Conservation (phyloP, 2,113 vertebrate species). For the Ibidorhyncha struthersii region DNA sequence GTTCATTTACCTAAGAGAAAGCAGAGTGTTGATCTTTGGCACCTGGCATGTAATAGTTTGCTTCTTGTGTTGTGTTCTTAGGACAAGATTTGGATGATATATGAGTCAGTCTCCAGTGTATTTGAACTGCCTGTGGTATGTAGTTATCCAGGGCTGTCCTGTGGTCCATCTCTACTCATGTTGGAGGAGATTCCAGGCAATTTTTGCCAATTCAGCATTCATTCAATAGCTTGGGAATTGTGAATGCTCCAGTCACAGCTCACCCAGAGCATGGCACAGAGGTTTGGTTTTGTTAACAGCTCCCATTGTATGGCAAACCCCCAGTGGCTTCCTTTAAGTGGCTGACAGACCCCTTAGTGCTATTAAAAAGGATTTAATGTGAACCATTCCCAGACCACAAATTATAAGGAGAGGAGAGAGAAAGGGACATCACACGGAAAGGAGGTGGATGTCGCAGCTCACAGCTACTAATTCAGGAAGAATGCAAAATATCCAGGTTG, state of each 20-base stretch:
- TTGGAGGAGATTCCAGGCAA: neutral
- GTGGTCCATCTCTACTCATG: neutral
- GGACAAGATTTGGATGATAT: neutral
- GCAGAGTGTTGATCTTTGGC: neutral
- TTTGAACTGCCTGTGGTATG: neutral
- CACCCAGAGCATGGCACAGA: neutral
- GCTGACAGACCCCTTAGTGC: neutral
- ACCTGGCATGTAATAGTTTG: neutral
- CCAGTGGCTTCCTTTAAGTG: neutral
- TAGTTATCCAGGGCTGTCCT: neutral
- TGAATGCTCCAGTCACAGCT: neutral
- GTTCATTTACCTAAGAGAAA: neutral
- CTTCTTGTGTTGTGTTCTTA: neutral
- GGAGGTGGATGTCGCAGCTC: neutral
- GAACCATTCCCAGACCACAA: neutral
- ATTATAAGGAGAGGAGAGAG: neutral
- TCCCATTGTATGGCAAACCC: neutral
- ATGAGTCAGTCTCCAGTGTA: neutral
- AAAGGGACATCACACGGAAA: neutral
- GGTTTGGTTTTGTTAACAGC: neutral
- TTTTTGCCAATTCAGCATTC: neutral
- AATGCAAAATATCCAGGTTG: neutral
- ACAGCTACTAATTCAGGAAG: neutral
- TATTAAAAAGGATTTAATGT: neutral
- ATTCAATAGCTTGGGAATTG: neutral